These are phyloP conservation scores for Enteromius fasciolatus DNA, from an alignment of 2,797 vertebrate genomes.

Conservation along the genomic window DNA sequence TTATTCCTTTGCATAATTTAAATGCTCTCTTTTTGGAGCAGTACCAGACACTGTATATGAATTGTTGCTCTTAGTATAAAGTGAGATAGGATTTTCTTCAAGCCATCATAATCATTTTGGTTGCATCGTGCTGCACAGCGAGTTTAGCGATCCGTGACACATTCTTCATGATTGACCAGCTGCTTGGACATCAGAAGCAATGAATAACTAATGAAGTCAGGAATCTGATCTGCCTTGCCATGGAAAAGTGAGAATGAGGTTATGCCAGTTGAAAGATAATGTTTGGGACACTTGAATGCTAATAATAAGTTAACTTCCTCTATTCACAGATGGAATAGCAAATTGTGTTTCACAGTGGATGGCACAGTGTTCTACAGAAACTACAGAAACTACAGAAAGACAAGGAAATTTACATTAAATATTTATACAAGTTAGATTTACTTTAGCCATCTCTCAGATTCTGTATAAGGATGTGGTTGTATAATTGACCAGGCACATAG, in stretches of 20 bases:
- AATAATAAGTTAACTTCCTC: conserved; percentile 42
- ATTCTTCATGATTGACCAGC: conserved; percentile 69
- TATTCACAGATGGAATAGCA: conserved; percentile 26
- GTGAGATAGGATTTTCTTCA: conserved; percentile 40
- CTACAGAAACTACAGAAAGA: no score
- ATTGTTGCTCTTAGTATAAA: conserved; percentile 24
- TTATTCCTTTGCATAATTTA: conserved; percentile 16
- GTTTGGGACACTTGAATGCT: conserved; percentile 47
- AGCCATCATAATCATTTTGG: conserved; percentile 36
- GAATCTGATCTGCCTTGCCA: conserved; percentile 56
- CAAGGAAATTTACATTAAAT: conserved; percentile 34
- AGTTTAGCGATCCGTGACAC: conserved; percentile 62
- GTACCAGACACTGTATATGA: conserved; percentile 26
- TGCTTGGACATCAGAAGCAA: conserved; percentile 69
- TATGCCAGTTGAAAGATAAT: conserved; percentile 44
- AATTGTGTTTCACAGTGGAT: background rate
- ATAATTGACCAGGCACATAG: conserved; percentile 30
- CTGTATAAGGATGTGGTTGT: conserved; percentile 15
- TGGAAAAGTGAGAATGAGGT: conserved; percentile 47
- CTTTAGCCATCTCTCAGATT: conserved; percentile 28
- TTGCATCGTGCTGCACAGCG: conserved; percentile 16
- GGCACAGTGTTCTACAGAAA: no score
- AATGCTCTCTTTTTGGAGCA: background rate
- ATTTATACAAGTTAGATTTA: conserved; percentile 44
- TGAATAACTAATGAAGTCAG: conserved; percentile 71